These are phyloP conservation scores for Ditylenchus dipsaci DNA, from an alignment of 1,140 invertebrate genomes.

Conservation along the genomic window DNA sequence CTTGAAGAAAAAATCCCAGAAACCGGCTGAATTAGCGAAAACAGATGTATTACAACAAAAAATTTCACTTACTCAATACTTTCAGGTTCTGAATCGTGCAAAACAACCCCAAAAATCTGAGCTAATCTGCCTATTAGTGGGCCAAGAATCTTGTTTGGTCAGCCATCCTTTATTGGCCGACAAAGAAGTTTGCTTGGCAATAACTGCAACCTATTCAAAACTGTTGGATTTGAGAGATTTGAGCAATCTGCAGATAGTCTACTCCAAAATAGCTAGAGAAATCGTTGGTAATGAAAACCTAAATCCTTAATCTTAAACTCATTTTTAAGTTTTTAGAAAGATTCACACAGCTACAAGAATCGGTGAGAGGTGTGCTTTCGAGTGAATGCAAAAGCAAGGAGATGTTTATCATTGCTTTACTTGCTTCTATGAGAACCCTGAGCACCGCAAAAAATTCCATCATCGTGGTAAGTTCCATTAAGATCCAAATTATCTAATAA, in stretches of 20 bases:
- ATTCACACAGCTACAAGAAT: neutral
- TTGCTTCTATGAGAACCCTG: constrained; percentile 20
- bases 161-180: neutral
- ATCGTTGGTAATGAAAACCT: neutral
- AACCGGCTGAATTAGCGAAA: too few relatives aligned
- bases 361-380: neutral
- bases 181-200: neutral
- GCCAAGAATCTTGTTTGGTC: neutral
- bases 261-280: constrained; percentile 17
- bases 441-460: constrained; percentile 26
- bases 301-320: neutral
- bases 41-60: too few relatives aligned
- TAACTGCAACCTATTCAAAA: neutral
- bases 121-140: neutral
- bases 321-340: neutral
- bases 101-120: neutral
- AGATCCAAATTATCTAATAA: too few relatives aligned
- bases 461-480: constrained; percentile 25
- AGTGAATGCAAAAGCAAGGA: constrained; percentile 10
- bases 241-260: constrained; percentile 13
- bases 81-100: neutral
- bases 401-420: constrained; percentile 3
- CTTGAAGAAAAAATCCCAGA: too few relatives aligned
- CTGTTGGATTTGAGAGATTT: constrained; percentile 17
- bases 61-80: neutral